Percentiles rank a stretch among this genome's conserved stretches.
Evolutionary conservation across 53 echinoderm and acorn worm species (phyloP).

Genomic region (Henricia sp.): DNA sequence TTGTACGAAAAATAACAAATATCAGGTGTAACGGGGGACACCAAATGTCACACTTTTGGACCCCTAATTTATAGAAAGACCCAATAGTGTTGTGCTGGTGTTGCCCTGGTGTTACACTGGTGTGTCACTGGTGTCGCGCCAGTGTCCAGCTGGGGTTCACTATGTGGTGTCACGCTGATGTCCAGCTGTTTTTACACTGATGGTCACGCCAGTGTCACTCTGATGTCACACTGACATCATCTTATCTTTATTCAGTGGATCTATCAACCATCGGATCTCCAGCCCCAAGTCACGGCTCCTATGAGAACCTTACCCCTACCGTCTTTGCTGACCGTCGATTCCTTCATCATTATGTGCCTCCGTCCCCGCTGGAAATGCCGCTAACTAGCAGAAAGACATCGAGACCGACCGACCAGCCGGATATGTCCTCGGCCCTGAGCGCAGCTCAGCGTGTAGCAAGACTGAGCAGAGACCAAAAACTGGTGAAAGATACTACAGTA

Average conservation of each 20-base stretch:
- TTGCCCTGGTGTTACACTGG: too few relatives aligned
- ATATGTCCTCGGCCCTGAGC: neutral
- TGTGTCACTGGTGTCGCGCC: too few relatives aligned
- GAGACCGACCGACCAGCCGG: neutral
- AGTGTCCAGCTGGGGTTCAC: too few relatives aligned
- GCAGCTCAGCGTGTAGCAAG: neutral
- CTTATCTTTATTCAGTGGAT: conserved; percentile 13
- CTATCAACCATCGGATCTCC: conserved; percentile 8
- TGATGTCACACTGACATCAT: neutral
- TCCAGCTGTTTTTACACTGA: too few relatives aligned
- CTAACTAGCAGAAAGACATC: conserved; percentile 15
- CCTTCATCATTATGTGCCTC: conserved; percentile 11
- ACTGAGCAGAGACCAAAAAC: neutral
- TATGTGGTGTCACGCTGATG: neutral
- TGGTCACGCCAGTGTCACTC: neutral
- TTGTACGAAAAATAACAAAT: too few relatives aligned
- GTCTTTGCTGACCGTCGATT: conserved; percentile 36
- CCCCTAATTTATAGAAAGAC: too few relatives aligned
- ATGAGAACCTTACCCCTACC: neutral
- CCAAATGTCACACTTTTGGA: too few relatives aligned
- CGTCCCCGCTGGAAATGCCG: too few relatives aligned
- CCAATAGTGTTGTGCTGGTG: too few relatives aligned
- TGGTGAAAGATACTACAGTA: neutral
- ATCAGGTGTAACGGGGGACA: too few relatives aligned
- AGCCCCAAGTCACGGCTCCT: neutral